Evolutionary conservation across 2,113 vertebrate species (phyloP), one percentile per base, ranked within the genome.

Genomic region (Pomatorhinus ruficollis): DNA sequence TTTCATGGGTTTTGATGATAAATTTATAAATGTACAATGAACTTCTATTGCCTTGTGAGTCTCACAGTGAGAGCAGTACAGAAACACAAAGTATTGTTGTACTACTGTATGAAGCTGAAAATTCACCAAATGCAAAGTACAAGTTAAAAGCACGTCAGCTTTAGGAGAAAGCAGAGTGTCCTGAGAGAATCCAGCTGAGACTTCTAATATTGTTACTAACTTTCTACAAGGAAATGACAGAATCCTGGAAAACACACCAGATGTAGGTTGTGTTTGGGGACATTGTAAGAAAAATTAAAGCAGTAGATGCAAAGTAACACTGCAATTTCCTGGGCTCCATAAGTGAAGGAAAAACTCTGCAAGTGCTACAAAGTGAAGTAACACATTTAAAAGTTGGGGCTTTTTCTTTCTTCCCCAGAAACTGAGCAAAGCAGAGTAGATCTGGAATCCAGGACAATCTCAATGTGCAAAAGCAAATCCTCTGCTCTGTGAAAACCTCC

Each of bases 101-200:
- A 16, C 17, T 12, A 18, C 61, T 56, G 47, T 18, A 56, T 14
- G 70, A 94, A 91, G 87, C 74, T 13, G 88, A 93, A 83, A 60
- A 40, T 76, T 81, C 31, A 17, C 85, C 92, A 95, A 91, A 90
- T 76, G 94, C 87, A 95, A 95, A 95, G 90, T 5, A 76, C 40
- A 85, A 94, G 90, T 95, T 95, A 71, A 94, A 97, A 96, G 96
- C 83, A 93, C 15, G 2, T 42, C 77, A 89, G 78, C 82, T 71
- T 75, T 31, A 85, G 92, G 82, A 95, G 82, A 79, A 85, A 61
- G 49, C 49, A 65, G 27, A 35, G 61, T 28, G 65, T 94, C 96
- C 85, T 92, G 33, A 52, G 88, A 96, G 88, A 93, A 85, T 80
- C 28, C 76, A 63, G 15, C 53, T 65, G 16, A 95, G 75, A 37